phyloP scores from a whole-genome alignment of 1,140 invertebrate genomes.

The Drosophila arawakana region DNA sequence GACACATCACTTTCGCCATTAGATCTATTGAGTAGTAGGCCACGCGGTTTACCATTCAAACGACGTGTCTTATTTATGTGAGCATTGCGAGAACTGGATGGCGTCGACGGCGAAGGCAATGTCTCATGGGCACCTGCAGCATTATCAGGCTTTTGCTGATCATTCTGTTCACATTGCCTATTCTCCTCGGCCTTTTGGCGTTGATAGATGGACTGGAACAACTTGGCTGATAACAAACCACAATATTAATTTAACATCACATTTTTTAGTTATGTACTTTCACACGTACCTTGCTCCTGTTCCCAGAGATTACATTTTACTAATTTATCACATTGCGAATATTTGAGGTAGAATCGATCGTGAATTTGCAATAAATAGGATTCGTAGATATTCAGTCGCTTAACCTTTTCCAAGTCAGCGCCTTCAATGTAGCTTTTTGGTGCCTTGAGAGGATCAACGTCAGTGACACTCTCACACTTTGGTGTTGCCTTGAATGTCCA shows the following conservation, averaged over 20 bases:
- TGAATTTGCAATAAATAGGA: constrained; percentile 95
- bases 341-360: constrained; percentile 89
- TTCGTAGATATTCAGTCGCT: constrained; percentile 93
- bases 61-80: constrained; percentile 56
- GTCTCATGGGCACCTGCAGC: constrained; percentile 5
- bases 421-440: constrained; percentile 89
- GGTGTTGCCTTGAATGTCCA: constrained; percentile 92
- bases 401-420: constrained; percentile 91
- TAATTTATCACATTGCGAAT: constrained; percentile 85
- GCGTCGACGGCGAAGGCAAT: constrained; percentile 21
- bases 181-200: constrained; percentile 39
- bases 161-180: constrained; percentile 17
- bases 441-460: constrained; percentile 86
- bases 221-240: constrained; percentile 22
- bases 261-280: neutral
- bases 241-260: neutral
- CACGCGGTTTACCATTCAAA: constrained; percentile 32
- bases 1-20: constrained; percentile 23
- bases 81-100: constrained; percentile 47
- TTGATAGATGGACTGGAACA: constrained; percentile 51
- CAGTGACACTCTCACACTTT: constrained; percentile 84
- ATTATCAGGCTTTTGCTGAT: constrained; percentile 20
- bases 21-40: constrained; percentile 39
- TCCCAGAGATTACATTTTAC: constrained; percentile 86
- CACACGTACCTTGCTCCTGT: constrained; percentile 85